Evolutionary conservation across 2,888 invertebrate species (phyloP).

Genomic region (Hirudinaria manillensis): DNA sequence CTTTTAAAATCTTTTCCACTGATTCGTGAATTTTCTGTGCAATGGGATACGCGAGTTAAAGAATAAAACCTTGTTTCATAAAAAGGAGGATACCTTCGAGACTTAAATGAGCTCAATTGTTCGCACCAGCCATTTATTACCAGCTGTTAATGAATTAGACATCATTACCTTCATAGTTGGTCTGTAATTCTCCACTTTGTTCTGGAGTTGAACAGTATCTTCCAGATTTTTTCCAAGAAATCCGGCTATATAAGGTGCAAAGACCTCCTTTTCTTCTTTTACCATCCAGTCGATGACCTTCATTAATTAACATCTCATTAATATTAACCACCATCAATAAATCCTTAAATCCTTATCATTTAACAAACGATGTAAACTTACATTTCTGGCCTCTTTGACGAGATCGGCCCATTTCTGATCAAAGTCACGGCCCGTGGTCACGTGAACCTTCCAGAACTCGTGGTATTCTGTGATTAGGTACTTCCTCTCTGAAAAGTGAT

Average conservation of each 20-base stretch:
- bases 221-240: slow-evolving; percentile 46
- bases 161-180: slow-evolving; percentile 47
- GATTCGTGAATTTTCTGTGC: slow-evolving; percentile 57
- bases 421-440: slow-evolving; percentile 59
- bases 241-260: slow-evolving; percentile 48
- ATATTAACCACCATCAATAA: neutral
- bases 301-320: neutral
- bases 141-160: too few species aligned
- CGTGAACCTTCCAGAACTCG: slow-evolving; percentile 67
- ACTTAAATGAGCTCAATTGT: too few species aligned
- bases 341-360: neutral
- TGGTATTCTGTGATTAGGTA: slow-evolving; percentile 62
- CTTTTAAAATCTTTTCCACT: slow-evolving; percentile 62
- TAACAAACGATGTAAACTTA: slow-evolving; percentile 46
- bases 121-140: too few species aligned
- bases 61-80: neutral
- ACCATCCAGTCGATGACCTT: slow-evolving; percentile 50
- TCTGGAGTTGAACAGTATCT: slow-evolving; percentile 45
- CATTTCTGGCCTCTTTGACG: slow-evolving; percentile 65
- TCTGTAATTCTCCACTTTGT: slow-evolving; percentile 46
- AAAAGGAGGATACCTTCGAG: neutral
- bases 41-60: neutral
- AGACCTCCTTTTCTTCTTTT: slow-evolving; percentile 47
- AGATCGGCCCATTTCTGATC: slow-evolving; percentile 58
- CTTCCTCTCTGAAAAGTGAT: slow-evolving; percentile 49